phyloP scores from a whole-genome alignment of 2,888 invertebrate species.

The Tipula helvola region DNA sequence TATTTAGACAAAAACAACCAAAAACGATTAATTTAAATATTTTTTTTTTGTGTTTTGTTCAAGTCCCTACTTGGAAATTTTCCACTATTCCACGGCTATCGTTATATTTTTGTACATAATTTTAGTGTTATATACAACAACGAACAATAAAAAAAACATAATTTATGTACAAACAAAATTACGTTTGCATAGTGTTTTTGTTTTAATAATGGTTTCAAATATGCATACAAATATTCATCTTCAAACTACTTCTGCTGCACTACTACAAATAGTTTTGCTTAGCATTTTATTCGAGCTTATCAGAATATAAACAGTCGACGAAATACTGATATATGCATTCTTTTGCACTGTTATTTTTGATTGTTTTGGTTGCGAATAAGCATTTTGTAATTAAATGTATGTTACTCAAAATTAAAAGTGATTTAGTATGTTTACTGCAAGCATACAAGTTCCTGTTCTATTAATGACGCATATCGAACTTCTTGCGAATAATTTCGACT shows the following conservation, averaged over 20 bases:
- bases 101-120: not conserved
- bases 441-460: too few relatives aligned
- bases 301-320: not conserved
- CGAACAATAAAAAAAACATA: not conserved
- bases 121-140: not conserved
- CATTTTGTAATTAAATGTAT: too few relatives aligned
- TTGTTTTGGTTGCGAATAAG: too few relatives aligned
- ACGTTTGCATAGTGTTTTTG: not conserved
- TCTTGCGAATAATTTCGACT: too few relatives aligned
- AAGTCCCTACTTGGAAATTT: not conserved
- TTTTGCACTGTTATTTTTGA: too few relatives aligned
- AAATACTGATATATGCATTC: not conserved
- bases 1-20: not conserved
- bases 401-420: too few relatives aligned
- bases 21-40: not conserved
- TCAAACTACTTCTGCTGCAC: not conserved
- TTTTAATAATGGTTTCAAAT: not conserved
- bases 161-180: not conserved
- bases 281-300: not conserved
- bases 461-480: too few relatives aligned
- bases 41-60: not conserved
- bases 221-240: not conserved
- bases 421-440: too few relatives aligned
- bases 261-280: not conserved
- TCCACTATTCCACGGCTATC: not conserved